Conservation (phyloP, 2,797 vertebrate genomes). For the Catostomus latipinnis region DNA sequence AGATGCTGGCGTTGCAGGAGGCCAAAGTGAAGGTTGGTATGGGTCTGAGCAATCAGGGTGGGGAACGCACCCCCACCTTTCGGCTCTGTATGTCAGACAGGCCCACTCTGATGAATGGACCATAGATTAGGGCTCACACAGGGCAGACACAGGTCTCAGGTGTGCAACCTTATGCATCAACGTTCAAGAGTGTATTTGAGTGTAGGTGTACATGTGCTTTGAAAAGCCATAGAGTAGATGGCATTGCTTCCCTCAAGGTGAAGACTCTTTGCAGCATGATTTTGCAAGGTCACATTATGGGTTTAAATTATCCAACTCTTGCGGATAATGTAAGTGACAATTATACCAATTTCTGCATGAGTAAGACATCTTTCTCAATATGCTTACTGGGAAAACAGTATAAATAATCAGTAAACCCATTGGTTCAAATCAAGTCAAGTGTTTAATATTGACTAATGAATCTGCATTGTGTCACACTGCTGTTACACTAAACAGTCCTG, state of each 20-base stretch:
- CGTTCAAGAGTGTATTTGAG: conserved; percentile 41
- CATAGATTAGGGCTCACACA: conserved; percentile 82
- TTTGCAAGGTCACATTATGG: conserved; percentile 2
- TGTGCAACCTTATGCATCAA: conserved; percentile 85
- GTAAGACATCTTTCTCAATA: background rate
- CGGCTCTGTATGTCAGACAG: conserved; percentile 41
- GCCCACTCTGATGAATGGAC: conserved; percentile 85
- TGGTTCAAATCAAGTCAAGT: conserved; percentile 16
- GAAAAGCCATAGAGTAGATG: background rate
- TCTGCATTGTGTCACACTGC: background rate
- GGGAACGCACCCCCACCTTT: conserved; percentile 72
- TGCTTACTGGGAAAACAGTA: background rate
- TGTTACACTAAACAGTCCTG: background rate
- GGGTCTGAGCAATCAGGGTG: conserved; percentile 86
- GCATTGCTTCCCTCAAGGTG: background rate
- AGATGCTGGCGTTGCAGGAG: conserved; percentile 71
- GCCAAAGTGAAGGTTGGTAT: conserved; percentile 67
- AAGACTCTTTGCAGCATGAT: background rate
- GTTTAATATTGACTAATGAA: background rate
- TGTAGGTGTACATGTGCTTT: conserved; percentile 28
- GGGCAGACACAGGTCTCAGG: conserved; percentile 87
- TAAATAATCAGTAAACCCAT: background rate
- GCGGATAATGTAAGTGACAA: background rate
- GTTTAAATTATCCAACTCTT: background rate
- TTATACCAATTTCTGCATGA: background rate